Conservation (phyloP, 1,140 invertebrate genomes). For the Microplitis mediator region DNA sequence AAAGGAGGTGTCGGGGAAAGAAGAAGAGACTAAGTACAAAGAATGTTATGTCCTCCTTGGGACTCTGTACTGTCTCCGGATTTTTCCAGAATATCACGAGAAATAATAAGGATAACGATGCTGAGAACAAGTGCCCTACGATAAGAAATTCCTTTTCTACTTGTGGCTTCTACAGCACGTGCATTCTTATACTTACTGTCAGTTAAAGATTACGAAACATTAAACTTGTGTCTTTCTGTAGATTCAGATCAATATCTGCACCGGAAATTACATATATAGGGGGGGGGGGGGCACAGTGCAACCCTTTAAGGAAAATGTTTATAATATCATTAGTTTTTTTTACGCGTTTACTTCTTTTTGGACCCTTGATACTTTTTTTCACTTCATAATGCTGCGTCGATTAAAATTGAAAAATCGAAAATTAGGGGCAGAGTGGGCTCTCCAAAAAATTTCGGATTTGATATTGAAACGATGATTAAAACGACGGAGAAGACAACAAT, state of each 20-base stretch:
- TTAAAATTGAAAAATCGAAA: too few relatives aligned
- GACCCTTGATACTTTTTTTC: too few relatives aligned
- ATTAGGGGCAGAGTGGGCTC: too few relatives aligned
- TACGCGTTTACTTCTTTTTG: too few relatives aligned
- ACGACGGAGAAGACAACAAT: too few relatives aligned
- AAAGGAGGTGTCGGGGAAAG: conserved; percentile 12
- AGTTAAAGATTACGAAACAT: background rate
- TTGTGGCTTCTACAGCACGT: background rate
- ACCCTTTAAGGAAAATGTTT: too few relatives aligned
- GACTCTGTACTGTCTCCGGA: conserved; percentile 43
- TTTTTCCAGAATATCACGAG: conserved; percentile 46
- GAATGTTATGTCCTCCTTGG: conserved; percentile 49
- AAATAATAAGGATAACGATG: conserved; percentile 49
- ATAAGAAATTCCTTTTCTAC: conserved; percentile 26
- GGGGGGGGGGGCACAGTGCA: too few relatives aligned
- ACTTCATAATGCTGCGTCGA: too few relatives aligned
- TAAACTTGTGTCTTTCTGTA: background rate
- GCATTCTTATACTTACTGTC: conserved; percentile 1
- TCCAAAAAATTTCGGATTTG: too few relatives aligned
- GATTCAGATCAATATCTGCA: background rate
- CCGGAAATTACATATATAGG: background rate
- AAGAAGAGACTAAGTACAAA: conserved; percentile 43
- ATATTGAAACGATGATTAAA: too few relatives aligned
- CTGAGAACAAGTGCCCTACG: conserved; percentile 28
- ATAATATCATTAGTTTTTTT: too few relatives aligned